Percentiles rank a stretch among this genome's conserved stretches.
These are phyloP conservation scores for Probaryconus sp. DNA, from an alignment of 1,140 invertebrate species.

Conservation along the genomic window DNA sequence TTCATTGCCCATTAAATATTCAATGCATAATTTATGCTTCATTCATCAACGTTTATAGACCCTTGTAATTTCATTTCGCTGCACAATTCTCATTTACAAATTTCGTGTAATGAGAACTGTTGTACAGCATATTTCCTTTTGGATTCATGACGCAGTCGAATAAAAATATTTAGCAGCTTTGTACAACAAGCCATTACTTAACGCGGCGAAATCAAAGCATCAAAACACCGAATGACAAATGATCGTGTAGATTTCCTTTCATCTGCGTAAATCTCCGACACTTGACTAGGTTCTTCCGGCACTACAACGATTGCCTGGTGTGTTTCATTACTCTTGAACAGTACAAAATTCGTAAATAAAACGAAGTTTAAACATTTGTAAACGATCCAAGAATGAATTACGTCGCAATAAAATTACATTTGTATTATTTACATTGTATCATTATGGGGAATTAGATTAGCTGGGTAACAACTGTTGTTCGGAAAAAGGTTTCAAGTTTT, in stretches of 20 bases:
- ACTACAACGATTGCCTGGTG: slow-evolving; percentile 16
- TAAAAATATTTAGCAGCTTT: slow-evolving; percentile 47
- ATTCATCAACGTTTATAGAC: slow-evolving; percentile 32
- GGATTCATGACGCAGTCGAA: slow-evolving; percentile 21
- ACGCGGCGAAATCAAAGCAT: slow-evolving; percentile 61
- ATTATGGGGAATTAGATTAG: too few species aligned
- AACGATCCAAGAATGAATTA: slow-evolving; percentile 1
- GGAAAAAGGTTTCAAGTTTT: too few species aligned
- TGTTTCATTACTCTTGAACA: slow-evolving; percentile 31
- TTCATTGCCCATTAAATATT: too few species aligned
- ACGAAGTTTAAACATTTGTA: slow-evolving; percentile 21
- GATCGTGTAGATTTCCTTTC: slow-evolving; percentile 65
- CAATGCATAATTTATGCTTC: slow-evolving; percentile 37
- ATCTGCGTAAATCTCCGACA: slow-evolving; percentile 50
- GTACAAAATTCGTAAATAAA: slow-evolving; percentile 43
- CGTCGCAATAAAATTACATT: slow-evolving; percentile 24
- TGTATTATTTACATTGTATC: slow-evolving; percentile 31
- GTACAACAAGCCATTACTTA: slow-evolving; percentile 61
- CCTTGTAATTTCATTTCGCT: slow-evolving; percentile 35
- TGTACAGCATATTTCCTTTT: slow-evolving; percentile 47
- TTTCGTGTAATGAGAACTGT: slow-evolving; percentile 24
- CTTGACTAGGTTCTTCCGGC: slow-evolving; percentile 68
- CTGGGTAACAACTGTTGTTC: too few species aligned
- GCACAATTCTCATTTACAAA: slow-evolving; percentile 29
- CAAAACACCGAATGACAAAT: slow-evolving; percentile 69